phyloP scores from a whole-genome alignment of 2,113 vertebrate genomes.

The Tragelaphus buxtoni region DNA sequence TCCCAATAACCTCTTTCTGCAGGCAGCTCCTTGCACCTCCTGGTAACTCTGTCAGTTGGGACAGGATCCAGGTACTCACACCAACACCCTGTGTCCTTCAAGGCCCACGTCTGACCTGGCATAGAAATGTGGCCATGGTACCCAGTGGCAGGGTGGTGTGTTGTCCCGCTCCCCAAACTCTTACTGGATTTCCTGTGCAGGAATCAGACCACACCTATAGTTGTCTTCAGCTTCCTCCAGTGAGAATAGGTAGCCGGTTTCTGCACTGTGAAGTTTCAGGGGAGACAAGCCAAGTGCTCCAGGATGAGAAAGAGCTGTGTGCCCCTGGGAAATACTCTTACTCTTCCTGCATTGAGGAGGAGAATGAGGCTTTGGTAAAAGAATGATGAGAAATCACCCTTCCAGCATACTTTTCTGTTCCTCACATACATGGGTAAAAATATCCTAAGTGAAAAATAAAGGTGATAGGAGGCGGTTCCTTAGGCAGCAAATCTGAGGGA shows the following conservation, averaged over 20 bases:
- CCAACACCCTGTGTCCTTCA: not conserved
- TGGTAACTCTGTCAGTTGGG: not conserved
- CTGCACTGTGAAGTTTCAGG: not conserved
- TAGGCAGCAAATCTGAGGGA: not conserved
- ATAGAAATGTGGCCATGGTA: fast-evolving
- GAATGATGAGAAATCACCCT: not conserved
- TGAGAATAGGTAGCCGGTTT: not conserved
- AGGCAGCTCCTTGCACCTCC: too few species aligned
- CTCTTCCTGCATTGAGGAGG: not conserved
- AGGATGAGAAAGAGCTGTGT: not conserved
- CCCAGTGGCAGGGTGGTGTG: not conserved
- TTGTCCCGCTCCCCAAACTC: fast-evolving
- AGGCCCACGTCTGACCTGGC: too few species aligned
- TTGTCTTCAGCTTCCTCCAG: not conserved
- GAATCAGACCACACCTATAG: too few species aligned
- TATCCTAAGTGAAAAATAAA: not conserved
- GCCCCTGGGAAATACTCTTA: not conserved
- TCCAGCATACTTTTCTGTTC: not conserved
- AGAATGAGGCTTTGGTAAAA: not conserved
- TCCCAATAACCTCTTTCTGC: not conserved
- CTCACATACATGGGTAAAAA: not conserved
- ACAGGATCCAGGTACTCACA: not conserved
- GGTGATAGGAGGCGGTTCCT: not conserved
- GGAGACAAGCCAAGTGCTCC: not conserved
- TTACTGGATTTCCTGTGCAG: not conserved